Base-by-base conservation (phyloP, 2,113 vertebrate species). In the Turdus rufiventris region DNA sequence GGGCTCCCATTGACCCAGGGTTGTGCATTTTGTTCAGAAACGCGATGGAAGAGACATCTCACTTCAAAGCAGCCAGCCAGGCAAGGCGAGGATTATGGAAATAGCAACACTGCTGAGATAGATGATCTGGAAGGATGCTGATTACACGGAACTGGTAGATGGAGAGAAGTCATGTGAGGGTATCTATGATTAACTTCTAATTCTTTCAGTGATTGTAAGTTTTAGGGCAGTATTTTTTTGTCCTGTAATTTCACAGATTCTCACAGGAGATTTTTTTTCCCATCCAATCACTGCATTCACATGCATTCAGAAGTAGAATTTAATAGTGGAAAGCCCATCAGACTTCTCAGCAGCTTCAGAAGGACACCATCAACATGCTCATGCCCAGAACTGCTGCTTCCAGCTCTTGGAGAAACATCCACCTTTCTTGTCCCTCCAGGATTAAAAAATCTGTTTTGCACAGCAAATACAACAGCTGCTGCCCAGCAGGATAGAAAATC, bases 401-500 rank as follows among this genome's bases (percentile, higher is more conserved):
- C 68, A 53, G 68, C 72, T 86, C 88, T 56, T 63, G 57, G 43
- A 77, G 65, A 77, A 86, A 80, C 1, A 2, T 57, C 72, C 72
- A 96, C 48, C 68, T 17, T 74, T 50, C 67, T 9, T 15, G 36
- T 28, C 57, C 72, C 91, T 93, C 48, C 34, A 53, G 60, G 77
- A 90, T 40, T 6, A 78, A 54, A 81, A 82, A 87, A 74, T 8
- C 4, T 38, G 75, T 78, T 94, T 93, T 91, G 54, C 50, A 50
- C 42, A 89, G 88, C 77, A 94, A 96, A 91, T 62, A 61, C 77
- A 96, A 93, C 95, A 96, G 94, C 93, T 96, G 96, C 92, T 96
- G 92, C 96, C 93, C 96, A 94, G 96, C 93, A 96, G 86, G 94
- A 94, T 60, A 85, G 66, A 92, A 86, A 91, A 89, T 43, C 88